These are phyloP conservation scores for Zaprionus lachaisei DNA, from an alignment of 1,140 invertebrate genomes.

Conservation along the genomic window DNA sequence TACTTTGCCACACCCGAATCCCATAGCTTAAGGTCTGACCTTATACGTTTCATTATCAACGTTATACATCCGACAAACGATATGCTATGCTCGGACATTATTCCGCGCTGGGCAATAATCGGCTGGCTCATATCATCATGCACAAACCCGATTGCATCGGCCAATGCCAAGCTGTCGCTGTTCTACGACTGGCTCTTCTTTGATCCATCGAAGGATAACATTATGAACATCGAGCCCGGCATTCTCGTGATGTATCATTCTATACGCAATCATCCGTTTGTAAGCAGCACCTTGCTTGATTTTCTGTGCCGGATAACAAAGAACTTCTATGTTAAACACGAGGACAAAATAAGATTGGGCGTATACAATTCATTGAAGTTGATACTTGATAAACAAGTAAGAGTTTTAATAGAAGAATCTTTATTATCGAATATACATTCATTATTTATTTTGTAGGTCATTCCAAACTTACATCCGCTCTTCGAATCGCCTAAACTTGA, in stretches of 20 bases:
- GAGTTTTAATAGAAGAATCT: not conserved
- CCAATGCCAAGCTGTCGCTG: slow-evolving; percentile 97
- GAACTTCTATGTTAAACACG: slow-evolving; percentile 94
- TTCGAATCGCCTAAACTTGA: slow-evolving; percentile 98
- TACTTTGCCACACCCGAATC: slow-evolving; percentile 99
- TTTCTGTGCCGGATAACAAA: slow-evolving; percentile 98
- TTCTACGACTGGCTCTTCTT: slow-evolving; percentile 99
- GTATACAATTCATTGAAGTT: slow-evolving; percentile 96
- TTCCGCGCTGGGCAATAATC: slow-evolving; percentile 99
- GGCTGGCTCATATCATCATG: slow-evolving; percentile 99
- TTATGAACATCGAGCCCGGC: slow-evolving; percentile 99
- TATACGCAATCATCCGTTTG: slow-evolving; percentile 97
- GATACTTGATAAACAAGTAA: slow-evolving; percentile 97
- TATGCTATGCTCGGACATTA: slow-evolving; percentile 98
- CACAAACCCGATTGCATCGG: slow-evolving; percentile 96
- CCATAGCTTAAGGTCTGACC: slow-evolving; percentile 96
- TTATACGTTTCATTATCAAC: slow-evolving; percentile 98
- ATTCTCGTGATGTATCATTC: slow-evolving; percentile 99
- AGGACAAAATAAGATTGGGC: slow-evolving; percentile 94
- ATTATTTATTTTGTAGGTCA: slow-evolving; percentile 66
- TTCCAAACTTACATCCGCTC: slow-evolving; percentile 94
- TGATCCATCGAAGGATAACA: slow-evolving; percentile 97
- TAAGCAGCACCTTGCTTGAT: slow-evolving; percentile 97
- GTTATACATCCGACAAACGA: slow-evolving; percentile 99
- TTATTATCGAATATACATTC: not conserved